phyloP scores from a whole-genome alignment of 2,113 vertebrate species.

The Microcebus jonahi region DNA sequence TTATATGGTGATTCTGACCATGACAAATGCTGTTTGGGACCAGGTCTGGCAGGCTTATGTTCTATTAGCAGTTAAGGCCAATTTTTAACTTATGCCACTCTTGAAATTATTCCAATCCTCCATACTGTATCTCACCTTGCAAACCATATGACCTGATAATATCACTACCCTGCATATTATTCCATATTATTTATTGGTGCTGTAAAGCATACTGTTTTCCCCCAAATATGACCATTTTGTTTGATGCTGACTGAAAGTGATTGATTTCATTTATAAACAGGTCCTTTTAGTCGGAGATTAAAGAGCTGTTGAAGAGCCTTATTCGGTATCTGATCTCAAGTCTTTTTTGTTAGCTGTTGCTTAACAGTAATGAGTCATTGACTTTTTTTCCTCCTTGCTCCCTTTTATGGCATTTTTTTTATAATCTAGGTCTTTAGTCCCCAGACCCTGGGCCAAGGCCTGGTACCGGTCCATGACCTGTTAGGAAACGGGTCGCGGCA shows the following conservation, averaged over 20 bases:
- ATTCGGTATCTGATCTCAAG: neutral
- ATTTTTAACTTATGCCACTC: neutral
- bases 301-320: neutral
- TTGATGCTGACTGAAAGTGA: neutral
- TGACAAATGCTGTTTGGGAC: neutral
- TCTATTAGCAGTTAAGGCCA: neutral
- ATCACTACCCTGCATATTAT: accelerated
- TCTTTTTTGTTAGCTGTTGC: neutral
- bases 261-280: constrained; percentile 2
- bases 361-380: neutral
- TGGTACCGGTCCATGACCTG: too few species aligned
- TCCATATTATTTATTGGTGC: neutral
- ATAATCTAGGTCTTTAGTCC: neutral
- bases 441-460: too few species aligned
- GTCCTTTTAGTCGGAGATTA: neutral
- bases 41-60: neutral
- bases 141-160: neutral
- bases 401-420: neutral
- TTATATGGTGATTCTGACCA: neutral
- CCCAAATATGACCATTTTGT: neutral
- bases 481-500: too few species aligned
- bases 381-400: neutral
- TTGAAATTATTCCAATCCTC: neutral
- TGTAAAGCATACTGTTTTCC: neutral
- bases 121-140: neutral